Base-by-base conservation (phyloP, 2,113 vertebrate genomes). In the Phalacrocorax carbo region DNA sequence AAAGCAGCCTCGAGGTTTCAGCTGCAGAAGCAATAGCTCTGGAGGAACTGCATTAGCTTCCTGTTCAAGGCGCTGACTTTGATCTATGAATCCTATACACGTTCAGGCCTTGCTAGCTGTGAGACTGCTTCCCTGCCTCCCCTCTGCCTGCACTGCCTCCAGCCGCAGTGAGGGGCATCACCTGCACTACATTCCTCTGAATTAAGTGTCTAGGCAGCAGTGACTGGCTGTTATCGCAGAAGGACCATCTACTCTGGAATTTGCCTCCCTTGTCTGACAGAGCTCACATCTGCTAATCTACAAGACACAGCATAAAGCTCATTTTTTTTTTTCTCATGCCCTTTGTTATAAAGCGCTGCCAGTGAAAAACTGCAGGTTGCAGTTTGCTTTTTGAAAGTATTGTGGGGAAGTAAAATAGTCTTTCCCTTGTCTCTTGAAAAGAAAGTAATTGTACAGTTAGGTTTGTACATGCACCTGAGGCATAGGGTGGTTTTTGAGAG, bases 311-410 rank as follows among this genome's bases (percentile, higher is more conserved):
- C 88, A 23, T 30, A 85, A 86, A 79, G 58, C 38, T 84, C 58
- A 20, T 79, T 80, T 79, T 77, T 46, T 46, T 77, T 48, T 83
- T 9, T 19, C 26, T 44, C 20, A 0, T 75, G 87, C 76, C 82
- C 91, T 90, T 96, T 95, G 84, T 94, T 95, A 94, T 94, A 94
- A 92, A 93, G 86, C 18, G 40, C 69, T 92, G 93, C 93, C 65
- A 51, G 80, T 68, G 86, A 94, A 94, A 95, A 95, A 86, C 27
- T 42, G 88, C 60, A 65, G 82, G 71, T 73, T 88, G 92, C 78
- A 76, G 75, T 92, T 52, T 14, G 60, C 40, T 84, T 61, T 79
- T 77, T 60, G 8, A 71, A 80, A 92, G 49, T 58, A 52, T 30
- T 32, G 85, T 5, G 51, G 88, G 48, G 80, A 81, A 82, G 72